Conservation (phyloP, 1,140 invertebrate genomes). For the Lethocerus indicus region DNA sequence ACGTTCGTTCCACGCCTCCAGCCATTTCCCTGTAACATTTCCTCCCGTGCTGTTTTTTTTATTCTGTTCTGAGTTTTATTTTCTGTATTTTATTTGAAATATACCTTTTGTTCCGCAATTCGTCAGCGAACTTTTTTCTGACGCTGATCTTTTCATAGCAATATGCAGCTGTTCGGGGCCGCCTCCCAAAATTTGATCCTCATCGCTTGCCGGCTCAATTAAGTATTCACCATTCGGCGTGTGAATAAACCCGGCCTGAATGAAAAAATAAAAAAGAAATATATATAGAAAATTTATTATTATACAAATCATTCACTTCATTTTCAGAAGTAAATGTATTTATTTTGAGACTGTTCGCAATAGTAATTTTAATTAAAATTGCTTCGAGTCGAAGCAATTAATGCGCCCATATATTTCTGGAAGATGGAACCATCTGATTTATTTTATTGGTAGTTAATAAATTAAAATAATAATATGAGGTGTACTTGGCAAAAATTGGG, state of each 20-base stretch:
- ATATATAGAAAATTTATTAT: background rate
- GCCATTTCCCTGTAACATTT: background rate
- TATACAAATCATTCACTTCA: background rate
- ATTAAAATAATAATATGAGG: no score
- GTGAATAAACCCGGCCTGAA: conserved; percentile 31
- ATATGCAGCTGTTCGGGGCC: conserved; percentile 21
- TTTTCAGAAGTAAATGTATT: no score
- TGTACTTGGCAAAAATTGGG: no score
- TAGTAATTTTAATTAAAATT: no score
- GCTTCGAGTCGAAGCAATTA: no score
- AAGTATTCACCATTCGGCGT: conserved; percentile 28
- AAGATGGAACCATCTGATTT: no score
- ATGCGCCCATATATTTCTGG: no score
- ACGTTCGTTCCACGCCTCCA: conserved; percentile 5
- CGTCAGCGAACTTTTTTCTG: background rate
- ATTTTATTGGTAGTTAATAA: no score
- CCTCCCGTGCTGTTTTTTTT: background rate
- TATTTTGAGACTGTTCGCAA: no score
- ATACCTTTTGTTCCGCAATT: conserved; percentile 17
- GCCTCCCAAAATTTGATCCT: conserved; percentile 16
- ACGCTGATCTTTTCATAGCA: conserved; percentile 17
- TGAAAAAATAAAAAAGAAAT: conserved; percentile 17
- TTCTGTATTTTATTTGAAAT: background rate
- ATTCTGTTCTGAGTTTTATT: background rate
- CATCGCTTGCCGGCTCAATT: conserved; percentile 32